A percentile compares a stretch with the other conserved stretches of the same genome.
Conservation (phyloP, 2,797 vertebrate genomes). For the Protosalanx chinensis region DNA sequence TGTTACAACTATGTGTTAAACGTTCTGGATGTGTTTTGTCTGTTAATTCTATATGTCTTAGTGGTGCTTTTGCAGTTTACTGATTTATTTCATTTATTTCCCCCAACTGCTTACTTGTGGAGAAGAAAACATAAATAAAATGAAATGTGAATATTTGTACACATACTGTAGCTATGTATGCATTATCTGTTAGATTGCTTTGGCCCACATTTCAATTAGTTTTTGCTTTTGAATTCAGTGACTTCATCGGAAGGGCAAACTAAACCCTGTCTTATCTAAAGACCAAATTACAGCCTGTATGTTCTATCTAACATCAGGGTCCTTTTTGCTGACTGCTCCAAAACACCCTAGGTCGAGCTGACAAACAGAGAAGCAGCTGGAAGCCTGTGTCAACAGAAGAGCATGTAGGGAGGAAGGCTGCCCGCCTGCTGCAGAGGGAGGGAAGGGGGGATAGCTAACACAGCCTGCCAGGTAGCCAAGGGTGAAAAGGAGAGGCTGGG, state of each 20-base stretch:
- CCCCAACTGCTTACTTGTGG: constrained; percentile 41
- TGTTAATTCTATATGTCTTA: constrained; percentile 22
- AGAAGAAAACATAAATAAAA: constrained; percentile 32
- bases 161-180: constrained; percentile 5
- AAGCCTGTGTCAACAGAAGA: neutral
- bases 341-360: neutral
- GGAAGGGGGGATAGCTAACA: too few relatives aligned
- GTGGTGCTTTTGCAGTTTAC: constrained; percentile 8
- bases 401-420: neutral
- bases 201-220: neutral
- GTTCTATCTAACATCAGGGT: neutral
- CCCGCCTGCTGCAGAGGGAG: neutral
- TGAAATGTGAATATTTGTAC: constrained; percentile 64
- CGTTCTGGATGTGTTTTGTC: constrained; percentile 19
- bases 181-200: neutral
- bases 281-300: neutral
- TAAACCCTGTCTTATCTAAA: constrained; percentile 1
- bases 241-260: neutral
- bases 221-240: neutral
- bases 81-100: constrained; percentile 11
- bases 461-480: too few relatives aligned
- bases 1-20: constrained; percentile 33
- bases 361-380: neutral
- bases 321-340: neutral
- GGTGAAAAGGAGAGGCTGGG: too few relatives aligned